A percentile compares a stretch with the other conserved stretches of the same genome.
phyloP scores from a whole-genome alignment of 2,113 vertebrate species.

The Odobenus rosmarus region DNA sequence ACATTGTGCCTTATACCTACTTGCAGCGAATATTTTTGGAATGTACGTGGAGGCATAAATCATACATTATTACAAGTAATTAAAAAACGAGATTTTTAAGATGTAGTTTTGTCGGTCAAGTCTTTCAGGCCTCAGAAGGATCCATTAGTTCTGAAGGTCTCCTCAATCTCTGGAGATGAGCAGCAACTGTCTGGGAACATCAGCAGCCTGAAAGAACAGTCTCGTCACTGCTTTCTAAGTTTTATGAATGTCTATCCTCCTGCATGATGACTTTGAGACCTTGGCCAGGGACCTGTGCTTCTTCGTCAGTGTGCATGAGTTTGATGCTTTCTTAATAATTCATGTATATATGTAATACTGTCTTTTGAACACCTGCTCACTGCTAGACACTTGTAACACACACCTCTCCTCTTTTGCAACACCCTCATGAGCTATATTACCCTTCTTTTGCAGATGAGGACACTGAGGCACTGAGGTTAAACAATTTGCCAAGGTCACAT shows the following conservation, averaged over 20 bases:
- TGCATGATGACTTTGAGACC: neutral
- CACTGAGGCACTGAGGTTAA: neutral
- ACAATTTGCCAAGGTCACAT: neutral
- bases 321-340: neutral
- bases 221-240: neutral
- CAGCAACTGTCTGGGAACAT: neutral
- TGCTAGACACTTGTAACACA: neutral
- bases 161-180: neutral
- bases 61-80: neutral
- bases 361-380: neutral
- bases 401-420: neutral
- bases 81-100: conserved; percentile 8
- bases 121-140: neutral
- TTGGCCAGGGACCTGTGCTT: neutral
- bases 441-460: neutral
- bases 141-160: neutral
- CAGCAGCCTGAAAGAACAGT: neutral
- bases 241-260: neutral
- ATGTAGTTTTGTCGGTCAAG: neutral
- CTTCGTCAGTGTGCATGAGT: neutral
- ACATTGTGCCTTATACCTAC: neutral
- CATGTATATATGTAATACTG: neutral
- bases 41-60: neutral
- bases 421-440: neutral
- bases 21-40: neutral